These are phyloP conservation scores for Drosophila sechellia DNA, from an alignment of 1,140 invertebrate species.

Conservation along the genomic window DNA sequence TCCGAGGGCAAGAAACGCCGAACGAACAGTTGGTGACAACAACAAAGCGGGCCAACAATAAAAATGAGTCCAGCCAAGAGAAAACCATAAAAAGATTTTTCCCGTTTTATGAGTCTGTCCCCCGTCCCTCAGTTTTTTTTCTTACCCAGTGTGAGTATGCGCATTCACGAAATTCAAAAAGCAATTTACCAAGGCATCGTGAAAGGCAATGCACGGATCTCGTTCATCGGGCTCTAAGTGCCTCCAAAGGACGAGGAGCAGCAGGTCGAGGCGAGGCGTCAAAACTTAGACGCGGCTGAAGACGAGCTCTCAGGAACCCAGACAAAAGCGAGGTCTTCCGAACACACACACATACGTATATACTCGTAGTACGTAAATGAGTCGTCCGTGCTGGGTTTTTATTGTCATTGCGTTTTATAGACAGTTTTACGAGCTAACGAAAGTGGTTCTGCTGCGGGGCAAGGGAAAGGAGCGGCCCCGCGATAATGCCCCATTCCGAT, in stretches of 20 bases:
- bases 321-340: constrained; percentile 32
- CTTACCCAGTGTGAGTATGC: constrained; percentile 44
- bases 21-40: constrained; percentile 72
- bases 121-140: background rate
- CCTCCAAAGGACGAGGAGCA: constrained; percentile 64
- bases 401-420: constrained; percentile 82
- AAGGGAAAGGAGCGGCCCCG: constrained; percentile 33
- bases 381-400: constrained; percentile 67
- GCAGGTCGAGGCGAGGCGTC: constrained; percentile 20
- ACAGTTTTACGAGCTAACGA: constrained; percentile 82
- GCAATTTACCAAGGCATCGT: constrained; percentile 81
- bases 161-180: constrained; percentile 82
- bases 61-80: constrained; percentile 75
- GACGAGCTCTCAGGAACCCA: background rate
- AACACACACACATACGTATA: background rate
- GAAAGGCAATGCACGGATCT: constrained; percentile 64
- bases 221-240: constrained; percentile 58
- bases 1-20: constrained; percentile 68
- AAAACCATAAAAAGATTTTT: constrained; percentile 81
- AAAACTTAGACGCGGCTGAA: constrained; percentile 15
- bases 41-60: constrained; percentile 68
- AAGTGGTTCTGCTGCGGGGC: constrained; percentile 67
- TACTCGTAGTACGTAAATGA: constrained; percentile 56
- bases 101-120: constrained; percentile 65
- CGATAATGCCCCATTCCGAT: constrained; percentile 54